Conservation (phyloP, 2,113 vertebrate genomes). For the Phodopus roborovskii region DNA sequence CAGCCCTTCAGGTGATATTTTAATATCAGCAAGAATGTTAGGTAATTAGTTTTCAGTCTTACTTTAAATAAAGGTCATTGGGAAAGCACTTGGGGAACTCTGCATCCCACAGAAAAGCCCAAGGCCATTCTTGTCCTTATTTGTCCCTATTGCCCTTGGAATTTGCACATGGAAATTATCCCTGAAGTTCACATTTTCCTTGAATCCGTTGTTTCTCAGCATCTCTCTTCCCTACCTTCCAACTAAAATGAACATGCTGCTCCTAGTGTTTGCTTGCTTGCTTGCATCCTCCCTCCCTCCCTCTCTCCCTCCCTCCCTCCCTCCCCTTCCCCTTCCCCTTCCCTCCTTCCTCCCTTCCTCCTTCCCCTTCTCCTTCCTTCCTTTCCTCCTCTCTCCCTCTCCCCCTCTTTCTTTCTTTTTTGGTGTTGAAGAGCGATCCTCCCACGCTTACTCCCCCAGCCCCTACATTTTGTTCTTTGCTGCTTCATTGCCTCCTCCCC, state of each 20-base stretch:
- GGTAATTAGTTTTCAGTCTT: background rate
- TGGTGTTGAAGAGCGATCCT: background rate
- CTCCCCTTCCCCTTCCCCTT: background rate
- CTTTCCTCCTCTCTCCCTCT: background rate
- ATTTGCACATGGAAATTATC: background rate
- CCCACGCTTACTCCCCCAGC: no score
- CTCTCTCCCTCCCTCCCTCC: rapidly evolving
- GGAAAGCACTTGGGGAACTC: background rate
- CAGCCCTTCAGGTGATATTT: no score
- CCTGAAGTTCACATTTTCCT: background rate
- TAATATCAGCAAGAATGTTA: background rate
- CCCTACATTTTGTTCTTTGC: background rate
- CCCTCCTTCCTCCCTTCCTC: rapidly evolving
- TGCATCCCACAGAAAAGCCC: background rate
- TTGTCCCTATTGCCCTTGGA: background rate
- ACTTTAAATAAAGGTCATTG: background rate
- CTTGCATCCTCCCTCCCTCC: background rate
- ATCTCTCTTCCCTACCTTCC: background rate
- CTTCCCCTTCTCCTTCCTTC: no score
- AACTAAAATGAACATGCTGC: no score
- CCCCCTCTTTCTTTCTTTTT: background rate
- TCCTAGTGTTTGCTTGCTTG: background rate
- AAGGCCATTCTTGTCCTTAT: background rate
- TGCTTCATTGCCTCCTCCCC: background rate
- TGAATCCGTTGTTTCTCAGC: background rate